These are phyloP conservation scores for Condylura cristata DNA, from an alignment of 2,113 vertebrate species.

Conservation along the genomic window DNA sequence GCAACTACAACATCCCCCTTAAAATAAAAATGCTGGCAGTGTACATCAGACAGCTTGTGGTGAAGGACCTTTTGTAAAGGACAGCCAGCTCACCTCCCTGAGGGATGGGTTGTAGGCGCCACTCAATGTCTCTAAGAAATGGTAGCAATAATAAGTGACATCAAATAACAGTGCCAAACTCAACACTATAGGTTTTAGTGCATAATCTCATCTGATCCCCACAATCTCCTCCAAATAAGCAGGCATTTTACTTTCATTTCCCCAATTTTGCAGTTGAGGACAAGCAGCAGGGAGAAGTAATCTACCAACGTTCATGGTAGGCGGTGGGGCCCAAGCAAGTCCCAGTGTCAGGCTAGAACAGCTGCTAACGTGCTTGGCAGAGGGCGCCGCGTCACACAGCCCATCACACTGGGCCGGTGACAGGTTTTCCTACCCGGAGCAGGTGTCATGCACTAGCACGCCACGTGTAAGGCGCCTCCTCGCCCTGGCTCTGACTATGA, in stretches of 20 bases:
- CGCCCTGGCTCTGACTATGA: not conserved
- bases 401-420: not conserved
- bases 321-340: not conserved
- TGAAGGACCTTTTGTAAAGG: not conserved
- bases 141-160: not conserved
- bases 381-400: fast-evolving
- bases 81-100: not conserved
- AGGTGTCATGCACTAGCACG: not conserved
- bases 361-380: not conserved
- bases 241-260: not conserved
- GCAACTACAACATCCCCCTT: not conserved
- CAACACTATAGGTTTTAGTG: too few relatives aligned
- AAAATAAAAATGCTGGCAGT: not conserved
- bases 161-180: not conserved
- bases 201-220: not conserved
- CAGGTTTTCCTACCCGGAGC: not conserved
- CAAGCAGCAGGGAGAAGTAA: not conserved
- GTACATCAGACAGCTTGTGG: too few relatives aligned
- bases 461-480: not conserved
- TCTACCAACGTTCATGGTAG: not conserved
- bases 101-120: not conserved
- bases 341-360: not conserved
- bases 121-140: not conserved
- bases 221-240: not conserved
- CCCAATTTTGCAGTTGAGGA: not conserved